A percentile compares a stretch with the other conserved stretches of the same genome.
Conservation (phyloP, 2,888 invertebrate genomes). For the Bellardia pandia region DNA sequence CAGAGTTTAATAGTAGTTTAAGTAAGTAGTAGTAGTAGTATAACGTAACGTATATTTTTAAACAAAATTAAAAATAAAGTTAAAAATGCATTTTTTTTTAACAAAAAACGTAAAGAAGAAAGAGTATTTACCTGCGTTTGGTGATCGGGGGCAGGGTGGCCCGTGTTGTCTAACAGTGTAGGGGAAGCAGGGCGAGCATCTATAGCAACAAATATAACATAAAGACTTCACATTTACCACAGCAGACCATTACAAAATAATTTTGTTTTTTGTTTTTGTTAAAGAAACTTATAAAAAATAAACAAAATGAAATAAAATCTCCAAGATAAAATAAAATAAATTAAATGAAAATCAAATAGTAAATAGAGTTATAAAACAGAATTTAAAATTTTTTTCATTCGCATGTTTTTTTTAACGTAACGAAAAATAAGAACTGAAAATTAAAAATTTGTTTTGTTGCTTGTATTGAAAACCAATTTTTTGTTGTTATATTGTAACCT, state of each 20-base stretch:
- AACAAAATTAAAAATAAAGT: conserved; percentile 60
- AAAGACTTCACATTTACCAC: conserved; percentile 85
- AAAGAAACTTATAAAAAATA: conserved; percentile 19
- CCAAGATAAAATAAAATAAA: conserved; percentile 30
- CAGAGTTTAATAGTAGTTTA: conserved; percentile 46
- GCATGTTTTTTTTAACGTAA: not conserved
- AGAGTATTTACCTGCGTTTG: conserved; percentile 88
- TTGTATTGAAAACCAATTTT: conserved; percentile 77
- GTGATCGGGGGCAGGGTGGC: conserved; percentile 90
- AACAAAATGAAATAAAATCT: conserved; percentile 20
- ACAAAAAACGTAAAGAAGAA: conserved; percentile 79
- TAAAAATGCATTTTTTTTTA: conserved; percentile 62
- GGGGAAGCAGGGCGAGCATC: conserved; percentile 96
- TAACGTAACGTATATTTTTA: conserved; percentile 57
- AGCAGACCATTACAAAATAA: conserved; percentile 84
- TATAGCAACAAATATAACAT: conserved; percentile 96
- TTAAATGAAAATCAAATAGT: conserved; percentile 11
- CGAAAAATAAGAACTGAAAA: conserved; percentile 6
- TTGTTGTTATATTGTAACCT: conserved; percentile 75
- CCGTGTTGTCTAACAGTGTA: conserved; percentile 94
- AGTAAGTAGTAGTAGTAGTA: conserved; percentile 27
- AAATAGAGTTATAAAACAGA: conserved; percentile 38
- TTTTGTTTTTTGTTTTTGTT: conserved; percentile 56
- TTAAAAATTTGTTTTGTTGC: conserved; percentile 45
- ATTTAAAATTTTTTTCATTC: conserved; percentile 22